Evolutionary conservation across 2,113 vertebrate species (phyloP).

Genomic region (Grammomys dolichurus): DNA sequence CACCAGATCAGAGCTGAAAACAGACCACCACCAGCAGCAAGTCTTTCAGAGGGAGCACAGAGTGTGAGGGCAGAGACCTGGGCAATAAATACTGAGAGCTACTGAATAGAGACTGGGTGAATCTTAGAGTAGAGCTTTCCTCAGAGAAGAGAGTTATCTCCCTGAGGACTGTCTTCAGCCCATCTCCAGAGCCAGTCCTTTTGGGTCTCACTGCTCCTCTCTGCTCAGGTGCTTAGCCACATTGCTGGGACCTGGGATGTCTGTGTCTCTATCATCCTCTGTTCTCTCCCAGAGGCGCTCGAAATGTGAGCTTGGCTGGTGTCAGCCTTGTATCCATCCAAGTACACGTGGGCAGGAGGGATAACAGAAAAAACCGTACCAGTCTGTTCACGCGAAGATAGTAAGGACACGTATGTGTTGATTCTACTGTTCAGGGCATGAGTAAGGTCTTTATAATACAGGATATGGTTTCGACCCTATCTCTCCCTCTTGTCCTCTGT

Average conservation of each 20-base stretch:
- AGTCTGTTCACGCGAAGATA: background rate
- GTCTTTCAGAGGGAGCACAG: background rate
- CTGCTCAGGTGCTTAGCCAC: background rate
- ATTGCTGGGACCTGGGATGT: background rate
- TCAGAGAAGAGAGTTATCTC: background rate
- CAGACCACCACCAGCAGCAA: background rate
- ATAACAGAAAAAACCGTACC: background rate
- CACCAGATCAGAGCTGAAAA: background rate
- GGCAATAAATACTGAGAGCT: background rate
- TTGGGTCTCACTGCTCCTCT: background rate
- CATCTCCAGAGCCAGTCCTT: background rate
- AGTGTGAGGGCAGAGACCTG: background rate
- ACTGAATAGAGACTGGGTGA: background rate
- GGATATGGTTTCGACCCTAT: too few species aligned
- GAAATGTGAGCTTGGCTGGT: background rate
- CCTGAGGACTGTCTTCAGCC: background rate
- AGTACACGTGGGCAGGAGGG: background rate
- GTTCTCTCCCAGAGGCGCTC: background rate
- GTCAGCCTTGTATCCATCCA: background rate
- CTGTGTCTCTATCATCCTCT: background rate
- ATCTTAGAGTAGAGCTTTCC: background rate
- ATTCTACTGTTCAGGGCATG: too few species aligned
- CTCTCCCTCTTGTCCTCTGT: background rate
- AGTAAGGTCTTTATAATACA: background rate
- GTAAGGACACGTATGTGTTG: too few species aligned